Conservation (phyloP, 2,113 vertebrate species). For the Herpailurus yagouaroundi region DNA sequence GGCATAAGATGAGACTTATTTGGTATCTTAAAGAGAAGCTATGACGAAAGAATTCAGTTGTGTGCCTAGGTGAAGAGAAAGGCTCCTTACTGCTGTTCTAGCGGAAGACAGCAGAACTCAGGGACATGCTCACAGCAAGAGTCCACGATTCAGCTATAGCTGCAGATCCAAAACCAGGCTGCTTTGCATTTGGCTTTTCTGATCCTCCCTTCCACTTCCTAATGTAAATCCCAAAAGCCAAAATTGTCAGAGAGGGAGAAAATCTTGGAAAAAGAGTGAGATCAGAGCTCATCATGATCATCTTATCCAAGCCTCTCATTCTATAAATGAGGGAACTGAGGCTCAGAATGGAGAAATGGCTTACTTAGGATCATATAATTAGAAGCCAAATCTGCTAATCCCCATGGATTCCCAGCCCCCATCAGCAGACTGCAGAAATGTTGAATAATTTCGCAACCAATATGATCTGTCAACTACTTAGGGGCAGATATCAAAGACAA, state of each 20-base stretch:
- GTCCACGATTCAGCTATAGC: too few species aligned
- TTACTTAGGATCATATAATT: background rate
- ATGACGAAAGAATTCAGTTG: background rate
- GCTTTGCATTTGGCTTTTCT: background rate
- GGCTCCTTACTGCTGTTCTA: background rate
- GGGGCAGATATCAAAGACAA: background rate
- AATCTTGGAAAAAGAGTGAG: background rate
- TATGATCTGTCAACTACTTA: background rate
- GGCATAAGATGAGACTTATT: background rate
- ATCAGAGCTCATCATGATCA: background rate
- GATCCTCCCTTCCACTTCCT: background rate
- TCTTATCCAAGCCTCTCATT: background rate
- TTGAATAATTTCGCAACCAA: background rate
- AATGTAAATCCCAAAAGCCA: background rate
- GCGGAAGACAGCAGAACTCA: background rate
- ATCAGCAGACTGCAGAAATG: background rate
- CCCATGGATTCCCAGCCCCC: background rate
- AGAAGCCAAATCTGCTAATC: background rate
- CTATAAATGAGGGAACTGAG: background rate
- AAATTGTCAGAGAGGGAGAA: background rate
- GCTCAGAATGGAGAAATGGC: background rate
- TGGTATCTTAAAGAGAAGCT: background rate
- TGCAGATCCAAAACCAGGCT: background rate
- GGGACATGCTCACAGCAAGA: background rate
- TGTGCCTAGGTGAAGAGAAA: background rate